Evolutionary conservation across 2,113 vertebrate species (phyloP).

Genomic region (Alectura lathami): DNA sequence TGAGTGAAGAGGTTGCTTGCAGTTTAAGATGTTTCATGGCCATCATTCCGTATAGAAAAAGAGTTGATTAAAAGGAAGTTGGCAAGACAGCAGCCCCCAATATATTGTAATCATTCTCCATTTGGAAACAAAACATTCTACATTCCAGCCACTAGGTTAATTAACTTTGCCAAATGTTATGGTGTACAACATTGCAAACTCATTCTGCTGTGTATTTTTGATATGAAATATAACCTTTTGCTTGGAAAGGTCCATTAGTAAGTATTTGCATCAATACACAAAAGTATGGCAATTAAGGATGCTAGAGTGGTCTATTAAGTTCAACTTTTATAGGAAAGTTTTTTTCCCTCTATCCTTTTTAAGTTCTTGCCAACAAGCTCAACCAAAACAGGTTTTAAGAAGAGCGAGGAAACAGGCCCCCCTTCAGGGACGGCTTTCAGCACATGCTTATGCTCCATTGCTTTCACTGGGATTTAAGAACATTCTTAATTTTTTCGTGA

Average conservation of each 20-base stretch:
- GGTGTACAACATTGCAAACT: background rate
- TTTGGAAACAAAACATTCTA: conserved; percentile 39
- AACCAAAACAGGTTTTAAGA: background rate
- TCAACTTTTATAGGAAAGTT: conserved; percentile 24
- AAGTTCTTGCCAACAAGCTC: conserved; percentile 54
- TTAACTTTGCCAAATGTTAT: conserved; percentile 11
- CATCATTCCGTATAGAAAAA: conserved; percentile 2
- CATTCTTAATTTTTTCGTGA: conserved; percentile 67
- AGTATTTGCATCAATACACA: conserved; percentile 29
- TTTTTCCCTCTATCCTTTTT: conserved; percentile 40
- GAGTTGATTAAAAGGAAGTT: conserved; percentile 47
- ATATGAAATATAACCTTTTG: background rate
- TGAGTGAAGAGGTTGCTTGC: conserved; percentile 19
- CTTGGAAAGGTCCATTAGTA: conserved; percentile 11
- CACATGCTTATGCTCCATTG: conserved; percentile 45
- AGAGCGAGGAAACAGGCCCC: background rate
- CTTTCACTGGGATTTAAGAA: conserved; percentile 54
- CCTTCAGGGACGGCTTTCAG: conserved; percentile 16
- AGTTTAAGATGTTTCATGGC: conserved; percentile 39
- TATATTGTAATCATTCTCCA: conserved; percentile 41
- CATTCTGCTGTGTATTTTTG: background rate
- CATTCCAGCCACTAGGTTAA: conserved; percentile 13
- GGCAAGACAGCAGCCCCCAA: background rate
- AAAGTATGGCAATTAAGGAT: conserved; percentile 50
- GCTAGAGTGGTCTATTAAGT: conserved; percentile 30